A percentile compares a stretch with the other conserved stretches of the same genome.
Conservation (phyloP, 2,888 invertebrate species). For the Drosophila parthenogenetica region DNA sequence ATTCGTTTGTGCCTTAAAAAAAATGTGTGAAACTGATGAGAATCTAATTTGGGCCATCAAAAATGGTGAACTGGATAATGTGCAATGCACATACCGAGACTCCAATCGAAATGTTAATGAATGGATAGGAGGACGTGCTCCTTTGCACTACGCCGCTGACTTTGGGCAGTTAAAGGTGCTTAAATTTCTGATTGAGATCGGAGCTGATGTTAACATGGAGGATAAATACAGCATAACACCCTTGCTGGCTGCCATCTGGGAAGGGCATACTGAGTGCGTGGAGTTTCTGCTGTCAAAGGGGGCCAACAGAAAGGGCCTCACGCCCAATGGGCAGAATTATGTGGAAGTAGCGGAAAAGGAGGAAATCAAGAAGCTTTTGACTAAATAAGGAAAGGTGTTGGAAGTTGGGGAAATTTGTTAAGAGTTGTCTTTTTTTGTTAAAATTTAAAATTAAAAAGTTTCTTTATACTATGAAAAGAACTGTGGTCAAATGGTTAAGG, state of each 20-base stretch:
- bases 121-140: slow-evolving; percentile 93
- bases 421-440: too few relatives aligned
- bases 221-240: slow-evolving; percentile 98
- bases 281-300: slow-evolving; percentile 93
- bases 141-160: slow-evolving; percentile 97
- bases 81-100: slow-evolving; percentile 34
- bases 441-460: too few relatives aligned
- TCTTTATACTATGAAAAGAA: too few relatives aligned
- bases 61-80: slow-evolving; percentile 49
- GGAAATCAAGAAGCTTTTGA: slow-evolving; percentile 48
- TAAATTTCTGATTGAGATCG: slow-evolving; percentile 93
- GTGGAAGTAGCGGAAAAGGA: slow-evolving; percentile 49
- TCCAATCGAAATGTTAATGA: slow-evolving; percentile 89
- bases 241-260: slow-evolving; percentile 97
- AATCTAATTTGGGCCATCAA: slow-evolving; percentile 52
- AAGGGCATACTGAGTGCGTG: slow-evolving; percentile 96
- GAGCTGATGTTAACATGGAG: slow-evolving; percentile 96
- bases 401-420: neutral
- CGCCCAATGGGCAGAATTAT: slow-evolving; percentile 52
- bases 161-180: slow-evolving; percentile 97
- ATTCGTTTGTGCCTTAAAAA: neutral
- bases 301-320: slow-evolving; percentile 28
- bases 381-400: neutral
- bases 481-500: too few relatives aligned
- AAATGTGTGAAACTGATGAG: slow-evolving; percentile 41